A percentile compares a stretch with the other conserved stretches of the same genome.
Evolutionary conservation across 1,140 invertebrate genomes (phyloP).

Genomic region (Drosophila hydei): DNA sequence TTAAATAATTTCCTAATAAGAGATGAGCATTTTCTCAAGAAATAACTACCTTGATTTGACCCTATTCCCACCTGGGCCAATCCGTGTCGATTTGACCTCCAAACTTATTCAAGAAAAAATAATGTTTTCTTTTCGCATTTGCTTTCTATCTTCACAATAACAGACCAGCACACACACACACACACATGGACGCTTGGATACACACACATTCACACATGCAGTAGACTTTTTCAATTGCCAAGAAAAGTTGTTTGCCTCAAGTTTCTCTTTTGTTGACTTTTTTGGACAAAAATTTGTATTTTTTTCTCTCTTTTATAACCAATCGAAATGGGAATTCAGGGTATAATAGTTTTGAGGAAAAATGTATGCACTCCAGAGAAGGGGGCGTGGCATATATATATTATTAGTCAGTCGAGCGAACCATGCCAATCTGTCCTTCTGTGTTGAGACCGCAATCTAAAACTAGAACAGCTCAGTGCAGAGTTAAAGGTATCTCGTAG

Average conservation of each 20-base stretch:
- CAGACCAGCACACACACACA: constrained; percentile 49
- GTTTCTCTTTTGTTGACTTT: constrained; percentile 59
- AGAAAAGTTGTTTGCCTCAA: constrained; percentile 71
- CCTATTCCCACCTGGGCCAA: constrained; percentile 15
- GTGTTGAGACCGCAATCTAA: too few species aligned
- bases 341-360: too few species aligned
- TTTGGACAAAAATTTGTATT: constrained; percentile 54
- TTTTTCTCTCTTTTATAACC: constrained; percentile 17
- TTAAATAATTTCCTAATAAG: too few species aligned
- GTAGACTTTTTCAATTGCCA: constrained; percentile 72
- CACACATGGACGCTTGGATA: not conserved
- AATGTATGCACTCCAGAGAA: too few species aligned
- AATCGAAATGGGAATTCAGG: too few species aligned
- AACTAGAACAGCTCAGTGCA: too few species aligned
- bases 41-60: too few species aligned
- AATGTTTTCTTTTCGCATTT: constrained; percentile 65
- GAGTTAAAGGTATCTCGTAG: too few species aligned
- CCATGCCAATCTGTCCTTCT: too few species aligned
- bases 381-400: too few species aligned
- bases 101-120: constrained; percentile 12
- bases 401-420: too few species aligned
- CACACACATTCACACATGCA: constrained; percentile 20
- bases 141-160: constrained; percentile 31
- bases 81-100: constrained; percentile 28
- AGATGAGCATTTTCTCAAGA: not conserved